Percentiles rank a stretch among this genome's conserved stretches.
Conservation (phyloP, 2,797 vertebrate species). For the Rhodeus uyekii region DNA sequence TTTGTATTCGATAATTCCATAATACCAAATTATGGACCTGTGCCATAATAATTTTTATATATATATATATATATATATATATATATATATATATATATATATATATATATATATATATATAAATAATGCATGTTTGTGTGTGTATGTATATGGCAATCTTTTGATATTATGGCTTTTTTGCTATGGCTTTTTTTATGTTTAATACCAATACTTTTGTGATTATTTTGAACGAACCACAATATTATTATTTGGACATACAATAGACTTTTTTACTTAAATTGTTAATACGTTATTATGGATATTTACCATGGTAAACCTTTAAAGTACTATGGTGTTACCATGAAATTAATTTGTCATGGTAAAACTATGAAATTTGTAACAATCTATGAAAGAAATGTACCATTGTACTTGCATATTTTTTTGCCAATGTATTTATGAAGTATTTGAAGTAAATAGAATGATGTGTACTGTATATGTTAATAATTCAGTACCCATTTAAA, state of each 20-base stretch:
- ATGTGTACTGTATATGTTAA: no score
- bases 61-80: background rate
- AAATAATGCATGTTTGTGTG: background rate
- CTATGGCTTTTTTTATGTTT: no score
- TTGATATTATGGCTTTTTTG: background rate
- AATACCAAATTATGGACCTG: background rate
- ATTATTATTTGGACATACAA: no score
- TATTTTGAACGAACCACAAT: no score
- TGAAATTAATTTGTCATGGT: background rate
- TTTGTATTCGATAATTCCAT: background rate
- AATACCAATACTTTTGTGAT: no score
- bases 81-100: background rate
- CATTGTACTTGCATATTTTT: background rate
- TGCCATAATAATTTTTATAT: background rate
- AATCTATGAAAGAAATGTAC: background rate
- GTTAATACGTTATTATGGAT: background rate
- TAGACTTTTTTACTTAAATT: background rate
- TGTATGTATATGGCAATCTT: background rate
- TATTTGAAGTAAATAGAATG: background rate
- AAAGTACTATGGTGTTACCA: background rate
- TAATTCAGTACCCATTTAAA: background rate
- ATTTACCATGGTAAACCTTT: background rate
- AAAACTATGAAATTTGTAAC: background rate
- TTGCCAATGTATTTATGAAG: background rate
- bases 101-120: background rate